A percentile compares a stretch with the other conserved stretches of the same genome.
phyloP scores from a whole-genome alignment of 2,113 vertebrate species.

The Heliornis fulica region DNA sequence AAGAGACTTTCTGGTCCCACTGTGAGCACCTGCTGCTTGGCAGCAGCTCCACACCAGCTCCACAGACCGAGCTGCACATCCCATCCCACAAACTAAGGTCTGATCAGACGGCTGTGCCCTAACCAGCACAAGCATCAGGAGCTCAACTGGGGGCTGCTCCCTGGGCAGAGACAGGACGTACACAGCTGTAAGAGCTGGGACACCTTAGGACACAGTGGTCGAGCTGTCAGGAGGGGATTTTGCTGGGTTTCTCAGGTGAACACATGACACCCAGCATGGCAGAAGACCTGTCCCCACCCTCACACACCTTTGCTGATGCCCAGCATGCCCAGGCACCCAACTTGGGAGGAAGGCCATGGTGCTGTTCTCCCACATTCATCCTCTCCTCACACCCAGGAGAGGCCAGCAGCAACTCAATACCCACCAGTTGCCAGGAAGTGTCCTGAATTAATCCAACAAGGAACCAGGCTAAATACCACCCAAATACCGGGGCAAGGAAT shows the following conservation, averaged over 20 bases:
- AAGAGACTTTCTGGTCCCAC: neutral
- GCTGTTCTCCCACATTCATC: neutral
- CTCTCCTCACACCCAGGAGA: neutral
- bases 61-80: neutral
- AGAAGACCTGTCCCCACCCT: neutral
- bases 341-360: neutral
- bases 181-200: neutral
- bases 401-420: neutral
- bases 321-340: neutral
- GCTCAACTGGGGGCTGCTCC: neutral
- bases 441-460: neutral
- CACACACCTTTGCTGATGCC: neutral
- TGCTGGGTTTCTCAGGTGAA: neutral
- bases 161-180: too few relatives aligned
- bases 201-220: neutral
- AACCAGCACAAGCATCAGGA: neutral
- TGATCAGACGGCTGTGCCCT: accelerated
- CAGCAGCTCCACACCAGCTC: neutral
- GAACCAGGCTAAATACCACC: neutral
- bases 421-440: neutral
- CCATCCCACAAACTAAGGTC: neutral
- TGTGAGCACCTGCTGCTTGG: neutral
- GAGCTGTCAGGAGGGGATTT: neutral
- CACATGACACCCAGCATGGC: neutral
- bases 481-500: neutral